These are phyloP conservation scores for Myanophis thanlyinensis DNA, from an alignment of 2,113 vertebrate genomes.

Conservation along the genomic window DNA sequence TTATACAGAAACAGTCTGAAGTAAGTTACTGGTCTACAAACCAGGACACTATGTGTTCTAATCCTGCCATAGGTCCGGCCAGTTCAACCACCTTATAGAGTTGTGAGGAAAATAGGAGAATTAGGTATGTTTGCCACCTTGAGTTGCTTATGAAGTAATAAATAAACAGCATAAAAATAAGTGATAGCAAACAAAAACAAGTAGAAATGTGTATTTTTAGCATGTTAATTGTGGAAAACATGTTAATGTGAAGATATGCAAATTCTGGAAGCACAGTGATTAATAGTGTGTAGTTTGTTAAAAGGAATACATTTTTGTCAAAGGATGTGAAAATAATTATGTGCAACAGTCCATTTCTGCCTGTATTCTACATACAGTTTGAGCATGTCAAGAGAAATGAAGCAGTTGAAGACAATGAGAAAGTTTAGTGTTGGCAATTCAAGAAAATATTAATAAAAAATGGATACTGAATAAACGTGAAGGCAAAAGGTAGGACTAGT, in stretches of 20 bases:
- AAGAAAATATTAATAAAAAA: not conserved
- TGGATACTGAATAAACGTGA: not conserved
- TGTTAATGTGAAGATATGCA: not conserved
- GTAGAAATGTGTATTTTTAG: not conserved
- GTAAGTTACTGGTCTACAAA: not conserved
- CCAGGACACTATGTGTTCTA: not conserved
- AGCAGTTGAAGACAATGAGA: not conserved
- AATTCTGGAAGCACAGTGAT: not conserved
- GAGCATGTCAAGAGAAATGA: not conserved
- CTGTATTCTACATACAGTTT: not conserved
- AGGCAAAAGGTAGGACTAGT: not conserved
- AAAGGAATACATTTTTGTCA: not conserved
- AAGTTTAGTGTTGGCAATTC: not conserved
- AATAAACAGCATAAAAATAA: not conserved
- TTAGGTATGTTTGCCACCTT: not conserved
- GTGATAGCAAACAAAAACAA: not conserved
- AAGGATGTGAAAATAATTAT: not conserved
- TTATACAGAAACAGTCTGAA: not conserved
- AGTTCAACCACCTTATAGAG: not conserved
- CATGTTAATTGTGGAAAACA: not conserved
- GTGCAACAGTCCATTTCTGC: not conserved
- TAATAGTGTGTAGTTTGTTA: not conserved
- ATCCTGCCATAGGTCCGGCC: not conserved
- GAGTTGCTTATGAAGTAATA: not conserved
- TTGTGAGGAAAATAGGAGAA: not conserved